Percentiles rank a stretch among this genome's conserved stretches.
Conservation (phyloP, 2,113 vertebrate genomes). For the Caracal caracal region DNA sequence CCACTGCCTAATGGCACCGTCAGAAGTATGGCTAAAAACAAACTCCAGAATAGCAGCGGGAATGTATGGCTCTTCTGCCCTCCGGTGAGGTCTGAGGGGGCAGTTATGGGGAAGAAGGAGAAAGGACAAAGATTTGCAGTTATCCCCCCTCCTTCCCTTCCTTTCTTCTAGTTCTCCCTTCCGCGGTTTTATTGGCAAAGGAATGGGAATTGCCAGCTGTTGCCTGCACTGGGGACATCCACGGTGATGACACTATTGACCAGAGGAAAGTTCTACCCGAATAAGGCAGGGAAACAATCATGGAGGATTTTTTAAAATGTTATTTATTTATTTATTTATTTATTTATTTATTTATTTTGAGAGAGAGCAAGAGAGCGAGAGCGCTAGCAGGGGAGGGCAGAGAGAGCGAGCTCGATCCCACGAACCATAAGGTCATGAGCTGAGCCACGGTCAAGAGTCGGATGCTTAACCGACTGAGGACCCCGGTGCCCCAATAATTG, state of each 20-base stretch:
- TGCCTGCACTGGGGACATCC: background rate
- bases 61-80: background rate
- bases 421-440: too few relatives aligned
- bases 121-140: background rate
- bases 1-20: background rate
- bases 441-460: too few relatives aligned
- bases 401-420: too few relatives aligned
- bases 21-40: slow-evolving; percentile 33
- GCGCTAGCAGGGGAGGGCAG: too few relatives aligned
- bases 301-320: background rate
- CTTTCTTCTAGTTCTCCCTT: slow-evolving; percentile 35
- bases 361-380: too few relatives aligned
- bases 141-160: background rate
- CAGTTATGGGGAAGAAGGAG: background rate
- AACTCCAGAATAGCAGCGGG: background rate
- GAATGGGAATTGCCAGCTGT: background rate
- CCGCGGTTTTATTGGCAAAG: background rate
- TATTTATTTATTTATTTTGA: too few relatives aligned
- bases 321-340: too few relatives aligned
- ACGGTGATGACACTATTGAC: background rate
- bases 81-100: background rate
- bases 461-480: too few relatives aligned
- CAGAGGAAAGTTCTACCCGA: background rate
- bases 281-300: background rate
- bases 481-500: background rate